Conservation (phyloP, 1,140 invertebrate genomes). For the Drosophila pandora region DNA sequence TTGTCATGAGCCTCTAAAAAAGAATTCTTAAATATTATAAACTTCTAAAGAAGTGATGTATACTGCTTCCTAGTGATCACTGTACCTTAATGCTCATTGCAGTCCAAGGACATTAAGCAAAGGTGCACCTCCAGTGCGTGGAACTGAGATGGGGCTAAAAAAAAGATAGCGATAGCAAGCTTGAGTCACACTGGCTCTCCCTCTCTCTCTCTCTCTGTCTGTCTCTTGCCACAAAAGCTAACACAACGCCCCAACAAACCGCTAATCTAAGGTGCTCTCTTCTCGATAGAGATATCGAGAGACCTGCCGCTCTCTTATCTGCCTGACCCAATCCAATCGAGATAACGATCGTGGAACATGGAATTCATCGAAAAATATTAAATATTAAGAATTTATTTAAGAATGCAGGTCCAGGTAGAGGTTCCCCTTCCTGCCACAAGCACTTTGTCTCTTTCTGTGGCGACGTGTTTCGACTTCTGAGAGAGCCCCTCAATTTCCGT, state of each 20-base stretch:
- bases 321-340: neutral
- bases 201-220: neutral
- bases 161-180: neutral
- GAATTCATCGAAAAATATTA: slow-evolving; percentile 42
- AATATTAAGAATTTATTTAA: slow-evolving; percentile 7
- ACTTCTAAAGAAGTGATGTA: too few species aligned
- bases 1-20: too few species aligned
- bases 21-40: too few species aligned
- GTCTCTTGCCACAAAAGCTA: neutral
- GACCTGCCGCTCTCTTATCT: slow-evolving; percentile 6
- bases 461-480: slow-evolving; percentile 61
- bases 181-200: slow-evolving; percentile 21
- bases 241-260: slow-evolving; percentile 2
- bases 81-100: slow-evolving; percentile 39
- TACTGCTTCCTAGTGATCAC: neutral
- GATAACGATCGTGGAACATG: slow-evolving; percentile 41
- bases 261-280: slow-evolving; percentile 2
- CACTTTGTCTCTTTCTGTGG: neutral
- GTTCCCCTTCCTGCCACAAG: neutral
- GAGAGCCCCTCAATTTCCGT: slow-evolving; percentile 67
- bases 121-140: slow-evolving; percentile 21
- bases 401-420: slow-evolving; percentile 16
- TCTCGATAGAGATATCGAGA: neutral
- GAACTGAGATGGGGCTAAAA: neutral
- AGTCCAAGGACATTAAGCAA: slow-evolving; percentile 47